These are phyloP conservation scores for Mesorhabditis belari DNA, from an alignment of 2,888 invertebrate genomes.

Conservation along the genomic window DNA sequence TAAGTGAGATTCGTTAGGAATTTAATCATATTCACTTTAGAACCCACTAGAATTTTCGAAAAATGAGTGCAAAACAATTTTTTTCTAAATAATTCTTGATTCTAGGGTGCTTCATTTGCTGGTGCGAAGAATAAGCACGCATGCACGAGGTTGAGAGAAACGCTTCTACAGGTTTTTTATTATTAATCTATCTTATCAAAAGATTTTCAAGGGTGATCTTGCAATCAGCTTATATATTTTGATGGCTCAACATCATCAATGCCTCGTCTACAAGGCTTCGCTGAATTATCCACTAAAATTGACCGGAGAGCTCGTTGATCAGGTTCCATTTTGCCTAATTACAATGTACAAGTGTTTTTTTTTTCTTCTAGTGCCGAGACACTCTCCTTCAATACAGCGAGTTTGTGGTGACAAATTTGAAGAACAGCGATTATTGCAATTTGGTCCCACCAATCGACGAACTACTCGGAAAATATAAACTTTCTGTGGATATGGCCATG, in stretches of 20 bases:
- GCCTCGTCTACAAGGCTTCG: conserved; percentile 69
- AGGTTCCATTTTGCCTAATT: conserved; percentile 54
- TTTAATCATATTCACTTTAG: too few relatives aligned
- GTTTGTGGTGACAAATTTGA: conserved; percentile 84
- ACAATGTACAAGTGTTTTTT: conserved; percentile 3
- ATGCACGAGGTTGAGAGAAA: conserved; percentile 85
- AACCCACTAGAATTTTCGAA: too few relatives aligned
- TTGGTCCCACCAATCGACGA: conserved; percentile 21
- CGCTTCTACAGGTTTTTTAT: conserved; percentile 73
- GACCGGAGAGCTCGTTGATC: conserved; percentile 70
- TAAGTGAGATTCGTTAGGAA: too few relatives aligned
- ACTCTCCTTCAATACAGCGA: conserved; percentile 94
- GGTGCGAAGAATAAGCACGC: conserved; percentile 94
- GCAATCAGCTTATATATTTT: conserved; percentile 75
- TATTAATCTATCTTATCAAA: background rate
- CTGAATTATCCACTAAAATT: conserved; percentile 62
- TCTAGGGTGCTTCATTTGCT: conserved; percentile 88
- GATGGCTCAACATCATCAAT: conserved; percentile 93
- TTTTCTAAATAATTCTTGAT: too few relatives aligned
- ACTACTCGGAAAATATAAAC: conserved; percentile 71
- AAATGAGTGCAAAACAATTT: too few relatives aligned
- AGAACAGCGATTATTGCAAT: conserved; percentile 78
- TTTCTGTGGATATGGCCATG: conserved; percentile 94
- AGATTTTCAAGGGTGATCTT: background rate
- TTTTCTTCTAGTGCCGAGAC: conserved; percentile 79